Evolutionary conservation across 2,113 vertebrate genomes (phyloP).

Genomic region (Corythoichthys haematopterus): DNA sequence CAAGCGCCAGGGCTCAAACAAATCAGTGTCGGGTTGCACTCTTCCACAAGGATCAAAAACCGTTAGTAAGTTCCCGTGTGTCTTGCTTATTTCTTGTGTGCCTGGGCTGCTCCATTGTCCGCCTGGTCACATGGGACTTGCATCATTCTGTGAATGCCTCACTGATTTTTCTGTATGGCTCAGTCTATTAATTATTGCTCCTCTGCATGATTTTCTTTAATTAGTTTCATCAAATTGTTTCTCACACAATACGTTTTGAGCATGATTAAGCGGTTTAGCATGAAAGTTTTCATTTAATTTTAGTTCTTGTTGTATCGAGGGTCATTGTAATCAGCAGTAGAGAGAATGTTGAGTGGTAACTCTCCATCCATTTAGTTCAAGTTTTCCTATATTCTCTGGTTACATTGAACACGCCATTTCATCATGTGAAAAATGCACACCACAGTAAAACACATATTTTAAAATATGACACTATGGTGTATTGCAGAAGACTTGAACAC

Average conservation of each 20-base stretch:
- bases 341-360: not conserved
- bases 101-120: constrained; percentile 39
- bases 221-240: constrained; percentile 12
- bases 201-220: constrained; percentile 44
- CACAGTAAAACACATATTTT: not conserved
- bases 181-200: constrained; percentile 4
- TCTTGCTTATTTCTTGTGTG: constrained; percentile 60
- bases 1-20: constrained; percentile 96
- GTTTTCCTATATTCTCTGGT: not conserved
- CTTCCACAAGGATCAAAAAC: constrained; percentile 95
- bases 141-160: constrained; percentile 12
- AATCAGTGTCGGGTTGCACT: constrained; percentile 90
- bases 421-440: not conserved
- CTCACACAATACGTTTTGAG: constrained; percentile 32
- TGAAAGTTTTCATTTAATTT: not conserved
- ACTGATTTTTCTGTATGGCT: constrained; percentile 12
- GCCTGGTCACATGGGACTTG: constrained; percentile 13
- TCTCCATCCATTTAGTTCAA: constrained; percentile 2
- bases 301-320: constrained; percentile 3
- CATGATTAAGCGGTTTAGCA: constrained; percentile 29
- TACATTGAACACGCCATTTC: not conserved
- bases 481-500: no score
- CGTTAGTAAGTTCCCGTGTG: constrained; percentile 86
- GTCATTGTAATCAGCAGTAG: constrained; percentile 1
- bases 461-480: no score